A percentile compares a stretch with the other conserved stretches of the same genome.
These are phyloP conservation scores for Oedothorax gibbosus DNA, from an alignment of 1,140 invertebrate species.

Conservation along the genomic window DNA sequence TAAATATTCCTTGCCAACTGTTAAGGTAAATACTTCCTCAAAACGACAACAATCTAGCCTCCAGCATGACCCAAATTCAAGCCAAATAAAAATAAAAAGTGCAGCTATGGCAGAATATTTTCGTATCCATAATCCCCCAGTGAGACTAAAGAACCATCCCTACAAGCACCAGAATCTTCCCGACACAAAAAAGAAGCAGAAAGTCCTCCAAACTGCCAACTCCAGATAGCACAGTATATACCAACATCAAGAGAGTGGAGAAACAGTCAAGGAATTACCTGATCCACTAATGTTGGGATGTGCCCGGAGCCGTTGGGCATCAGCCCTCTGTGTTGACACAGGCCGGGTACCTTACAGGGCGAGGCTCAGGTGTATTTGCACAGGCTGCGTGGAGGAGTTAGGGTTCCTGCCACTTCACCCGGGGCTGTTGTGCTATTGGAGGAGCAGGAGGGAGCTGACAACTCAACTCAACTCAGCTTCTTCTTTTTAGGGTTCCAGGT, in stretches of 20 bases:
- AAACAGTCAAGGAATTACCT: conserved; percentile 37
- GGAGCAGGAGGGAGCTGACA: conserved; percentile 1
- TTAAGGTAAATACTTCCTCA: no score
- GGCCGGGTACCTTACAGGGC: conserved; percentile 21
- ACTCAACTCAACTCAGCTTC: background rate
- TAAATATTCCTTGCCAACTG: no score
- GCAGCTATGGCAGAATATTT: no score
- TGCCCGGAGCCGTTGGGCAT: conserved; percentile 18
- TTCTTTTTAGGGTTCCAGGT: conserved; percentile 11
- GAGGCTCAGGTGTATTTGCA: conserved; percentile 51
- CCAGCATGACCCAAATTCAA: no score
- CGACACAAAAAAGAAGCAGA: no score
- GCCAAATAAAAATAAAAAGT: no score
- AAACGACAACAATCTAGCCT: no score
- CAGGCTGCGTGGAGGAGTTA: conserved; percentile 12
- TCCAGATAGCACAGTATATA: background rate
- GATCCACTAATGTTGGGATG: conserved; percentile 47
- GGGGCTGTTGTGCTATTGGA: conserved; percentile 40
- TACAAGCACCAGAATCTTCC: no score
- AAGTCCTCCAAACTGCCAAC: no score
- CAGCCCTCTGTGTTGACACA: conserved; percentile 32
- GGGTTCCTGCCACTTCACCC: background rate
- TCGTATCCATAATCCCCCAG: no score
- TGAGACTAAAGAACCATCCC: no score
- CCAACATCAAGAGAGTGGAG: background rate